Conservation (phyloP, 2,113 vertebrate genomes). For the Dromiciops gliroides region DNA sequence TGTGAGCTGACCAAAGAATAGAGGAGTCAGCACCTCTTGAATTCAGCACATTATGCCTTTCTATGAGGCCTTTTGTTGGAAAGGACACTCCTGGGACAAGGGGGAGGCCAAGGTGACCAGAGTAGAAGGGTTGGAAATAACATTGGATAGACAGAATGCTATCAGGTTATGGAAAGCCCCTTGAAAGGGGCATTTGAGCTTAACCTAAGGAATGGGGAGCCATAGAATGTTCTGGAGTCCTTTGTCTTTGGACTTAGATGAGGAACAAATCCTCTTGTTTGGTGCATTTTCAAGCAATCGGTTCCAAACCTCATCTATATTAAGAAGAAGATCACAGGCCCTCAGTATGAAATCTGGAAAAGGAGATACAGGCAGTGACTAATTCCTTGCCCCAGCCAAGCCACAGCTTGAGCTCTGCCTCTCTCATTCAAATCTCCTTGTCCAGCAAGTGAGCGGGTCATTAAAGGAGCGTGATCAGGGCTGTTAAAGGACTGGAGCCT, state of each 20-base stretch:
- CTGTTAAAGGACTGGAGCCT: background rate
- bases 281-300: background rate
- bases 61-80: background rate
- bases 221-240: background rate
- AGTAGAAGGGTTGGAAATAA: background rate
- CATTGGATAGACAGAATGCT: background rate
- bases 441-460: background rate
- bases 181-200: background rate
- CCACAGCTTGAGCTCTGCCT: background rate
- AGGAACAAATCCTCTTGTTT: background rate
- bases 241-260: background rate
- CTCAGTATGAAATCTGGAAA: background rate
- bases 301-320: background rate
- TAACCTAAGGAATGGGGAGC: background rate
- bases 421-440: constrained; percentile 16
- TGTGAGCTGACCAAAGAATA: background rate
- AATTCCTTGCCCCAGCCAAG: background rate
- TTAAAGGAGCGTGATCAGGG: no score
- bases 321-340: background rate
- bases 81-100: background rate
- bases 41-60: background rate
- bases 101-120: background rate
- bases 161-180: background rate
- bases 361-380: background rate
- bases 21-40: background rate